A percentile compares a stretch with the other conserved stretches of the same genome.
Conservation (phyloP, 2,797 vertebrate genomes). For the Periparus ater region DNA sequence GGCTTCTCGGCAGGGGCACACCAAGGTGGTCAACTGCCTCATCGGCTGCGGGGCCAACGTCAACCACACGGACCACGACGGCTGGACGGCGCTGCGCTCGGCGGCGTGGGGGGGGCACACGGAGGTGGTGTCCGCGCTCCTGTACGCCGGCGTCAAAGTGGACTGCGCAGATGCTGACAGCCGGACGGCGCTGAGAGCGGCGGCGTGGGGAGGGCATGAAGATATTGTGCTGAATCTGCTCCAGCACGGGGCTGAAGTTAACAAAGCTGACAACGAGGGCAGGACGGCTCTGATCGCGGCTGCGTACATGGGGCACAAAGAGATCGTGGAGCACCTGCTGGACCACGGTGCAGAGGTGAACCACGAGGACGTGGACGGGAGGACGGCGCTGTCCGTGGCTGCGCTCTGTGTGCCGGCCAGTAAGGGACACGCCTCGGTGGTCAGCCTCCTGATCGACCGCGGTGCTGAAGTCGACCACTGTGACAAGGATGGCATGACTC, state of each 20-base stretch:
- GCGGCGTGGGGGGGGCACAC: constrained; percentile 98
- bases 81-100: constrained; percentile 94
- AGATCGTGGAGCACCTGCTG: constrained; percentile 95
- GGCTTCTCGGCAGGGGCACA: constrained; percentile 95
- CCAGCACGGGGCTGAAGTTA: constrained; percentile 95
- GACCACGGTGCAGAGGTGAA: constrained; percentile 95
- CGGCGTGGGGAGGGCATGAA: constrained; percentile 97
- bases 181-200: constrained; percentile 92
- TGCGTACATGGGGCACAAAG: constrained; percentile 96
- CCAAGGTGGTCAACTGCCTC: constrained; percentile 95
- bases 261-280: constrained; percentile 97
- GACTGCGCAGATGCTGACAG: constrained; percentile 96
- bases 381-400: constrained; percentile 94
- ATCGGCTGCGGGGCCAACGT: constrained; percentile 94
- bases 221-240: constrained; percentile 96
- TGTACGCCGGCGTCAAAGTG: constrained; percentile 95
- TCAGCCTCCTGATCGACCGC: constrained; percentile 93
- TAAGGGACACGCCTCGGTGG: constrained; percentile 94
- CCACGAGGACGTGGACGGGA: constrained; percentile 94
- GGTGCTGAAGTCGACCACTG: constrained; percentile 96
- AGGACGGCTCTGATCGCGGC: constrained; percentile 95
- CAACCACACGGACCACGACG: constrained; percentile 95
- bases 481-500: constrained; percentile 98
- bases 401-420: constrained; percentile 97
- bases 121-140: constrained; percentile 95